These are phyloP conservation scores for Peromyscus aztecus DNA, from an alignment of 2,797 vertebrate genomes.

Conservation along the genomic window DNA sequence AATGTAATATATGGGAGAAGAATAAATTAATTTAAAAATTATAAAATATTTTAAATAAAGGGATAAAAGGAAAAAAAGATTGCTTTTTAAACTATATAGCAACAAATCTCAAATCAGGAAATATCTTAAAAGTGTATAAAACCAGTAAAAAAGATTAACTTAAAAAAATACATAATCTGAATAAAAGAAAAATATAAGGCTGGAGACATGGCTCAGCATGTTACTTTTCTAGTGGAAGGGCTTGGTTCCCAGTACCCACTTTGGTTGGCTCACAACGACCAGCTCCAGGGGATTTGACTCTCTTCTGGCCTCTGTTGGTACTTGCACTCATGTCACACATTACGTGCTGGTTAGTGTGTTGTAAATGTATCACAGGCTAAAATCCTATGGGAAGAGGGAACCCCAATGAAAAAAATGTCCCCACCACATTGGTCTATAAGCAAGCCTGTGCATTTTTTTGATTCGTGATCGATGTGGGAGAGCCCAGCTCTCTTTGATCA, in stretches of 20 bases:
- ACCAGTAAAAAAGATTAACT: constrained; percentile 50
- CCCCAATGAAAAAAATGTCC: background rate
- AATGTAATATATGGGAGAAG: background rate
- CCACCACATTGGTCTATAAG: background rate
- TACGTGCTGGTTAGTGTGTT: too few relatives aligned
- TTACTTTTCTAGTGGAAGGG: background rate
- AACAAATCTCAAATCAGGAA: constrained; percentile 18
- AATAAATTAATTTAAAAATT: background rate
- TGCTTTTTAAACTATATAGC: constrained; percentile 18
- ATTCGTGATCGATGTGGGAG: background rate
- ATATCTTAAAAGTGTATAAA: constrained; percentile 8
- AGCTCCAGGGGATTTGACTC: background rate
- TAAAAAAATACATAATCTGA: background rate
- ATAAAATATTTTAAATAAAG: background rate
- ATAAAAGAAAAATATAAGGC: constrained; percentile 42
- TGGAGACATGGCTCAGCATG: background rate
- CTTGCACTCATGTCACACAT: background rate
- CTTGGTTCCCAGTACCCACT: background rate
- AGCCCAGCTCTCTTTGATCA: background rate
- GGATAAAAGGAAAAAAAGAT: background rate
- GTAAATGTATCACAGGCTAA: background rate
- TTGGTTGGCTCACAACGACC: background rate
- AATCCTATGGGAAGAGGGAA: background rate
- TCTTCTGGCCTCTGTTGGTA: background rate
- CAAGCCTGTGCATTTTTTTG: background rate